These are phyloP conservation scores for Microchirus variegatus DNA, from an alignment of 2,797 vertebrate genomes.

Conservation along the genomic window DNA sequence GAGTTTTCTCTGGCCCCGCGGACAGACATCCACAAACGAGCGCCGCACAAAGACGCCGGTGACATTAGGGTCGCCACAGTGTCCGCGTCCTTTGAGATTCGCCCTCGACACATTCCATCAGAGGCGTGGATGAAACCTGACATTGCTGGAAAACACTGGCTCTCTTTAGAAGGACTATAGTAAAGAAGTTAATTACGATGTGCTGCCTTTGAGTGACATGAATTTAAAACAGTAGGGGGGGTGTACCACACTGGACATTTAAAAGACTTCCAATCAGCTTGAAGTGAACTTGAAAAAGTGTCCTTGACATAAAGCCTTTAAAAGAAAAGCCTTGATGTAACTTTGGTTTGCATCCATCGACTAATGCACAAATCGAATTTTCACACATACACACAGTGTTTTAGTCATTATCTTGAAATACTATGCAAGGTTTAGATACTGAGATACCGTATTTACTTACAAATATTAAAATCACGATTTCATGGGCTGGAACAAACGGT, in stretches of 20 bases:
- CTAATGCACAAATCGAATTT: constrained; percentile 36
- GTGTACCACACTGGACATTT: constrained; percentile 31
- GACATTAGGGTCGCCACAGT: constrained; percentile 75
- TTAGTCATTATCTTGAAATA: constrained; percentile 8
- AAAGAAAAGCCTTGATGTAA: constrained; percentile 21
- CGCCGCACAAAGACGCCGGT: constrained; percentile 66
- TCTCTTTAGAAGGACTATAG: constrained; percentile 59
- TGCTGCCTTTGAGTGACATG: constrained; percentile 47
- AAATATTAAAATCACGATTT: constrained; percentile 9
- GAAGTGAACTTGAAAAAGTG: constrained; percentile 49
- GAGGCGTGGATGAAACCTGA: constrained; percentile 57
- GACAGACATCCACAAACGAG: constrained; percentile 74
- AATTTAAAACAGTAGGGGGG: constrained; percentile 51
- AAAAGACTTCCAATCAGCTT: constrained; percentile 39
- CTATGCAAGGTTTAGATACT: neutral
- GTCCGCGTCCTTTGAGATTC: constrained; percentile 64
- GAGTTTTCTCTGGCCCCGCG: constrained; percentile 65
- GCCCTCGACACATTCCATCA: constrained; percentile 65
- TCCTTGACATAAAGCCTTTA: constrained; percentile 48
- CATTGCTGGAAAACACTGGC: constrained; percentile 41
- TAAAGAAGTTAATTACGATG: constrained; percentile 58
- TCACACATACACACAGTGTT: constrained; percentile 17
- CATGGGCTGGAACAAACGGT: constrained; percentile 10
- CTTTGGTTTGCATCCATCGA: constrained; percentile 39
- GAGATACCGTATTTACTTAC: constrained; percentile 10